Evolutionary conservation across 1,140 invertebrate genomes (phyloP).

Genomic region (Cydia splendana): DNA sequence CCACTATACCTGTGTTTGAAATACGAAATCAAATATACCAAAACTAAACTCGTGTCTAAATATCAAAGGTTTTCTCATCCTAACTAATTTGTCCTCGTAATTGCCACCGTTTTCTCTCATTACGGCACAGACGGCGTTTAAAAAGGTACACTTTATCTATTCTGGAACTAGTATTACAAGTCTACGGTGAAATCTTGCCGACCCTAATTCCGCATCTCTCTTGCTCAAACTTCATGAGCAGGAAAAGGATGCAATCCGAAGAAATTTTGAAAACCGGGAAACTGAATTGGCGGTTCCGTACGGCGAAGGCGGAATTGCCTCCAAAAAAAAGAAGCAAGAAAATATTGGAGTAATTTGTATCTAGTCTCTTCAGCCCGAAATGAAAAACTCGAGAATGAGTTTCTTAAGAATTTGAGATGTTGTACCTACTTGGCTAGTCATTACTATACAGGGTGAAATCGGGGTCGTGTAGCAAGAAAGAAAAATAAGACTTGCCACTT

Average conservation of each 20-base stretch:
- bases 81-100: not conserved
- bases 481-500: too few species aligned
- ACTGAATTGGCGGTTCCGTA: not conserved
- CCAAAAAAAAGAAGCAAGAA: conserved; percentile 19
- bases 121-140: not conserved
- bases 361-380: not conserved
- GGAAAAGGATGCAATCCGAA: not conserved
- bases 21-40: not conserved
- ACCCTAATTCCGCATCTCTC: not conserved
- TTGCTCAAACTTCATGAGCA: not conserved
- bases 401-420: not conserved
- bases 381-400: not conserved
- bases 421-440: not conserved
- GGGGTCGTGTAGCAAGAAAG: too few species aligned
- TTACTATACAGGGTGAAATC: too few species aligned
- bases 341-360: conserved; percentile 27
- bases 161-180: not conserved
- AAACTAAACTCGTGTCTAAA: conserved; percentile 10
- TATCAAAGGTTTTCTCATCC: not conserved
- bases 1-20: too few species aligned
- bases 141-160: conserved; percentile 20
- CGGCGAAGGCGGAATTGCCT: conserved; percentile 18
- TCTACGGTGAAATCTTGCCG: not conserved
- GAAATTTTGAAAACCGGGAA: not conserved
- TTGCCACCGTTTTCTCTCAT: conserved; percentile 20